A percentile compares a stretch with the other conserved stretches of the same genome.
phyloP scores from a whole-genome alignment of 2,888 invertebrate genomes.

The Leucozona laternaria region DNA sequence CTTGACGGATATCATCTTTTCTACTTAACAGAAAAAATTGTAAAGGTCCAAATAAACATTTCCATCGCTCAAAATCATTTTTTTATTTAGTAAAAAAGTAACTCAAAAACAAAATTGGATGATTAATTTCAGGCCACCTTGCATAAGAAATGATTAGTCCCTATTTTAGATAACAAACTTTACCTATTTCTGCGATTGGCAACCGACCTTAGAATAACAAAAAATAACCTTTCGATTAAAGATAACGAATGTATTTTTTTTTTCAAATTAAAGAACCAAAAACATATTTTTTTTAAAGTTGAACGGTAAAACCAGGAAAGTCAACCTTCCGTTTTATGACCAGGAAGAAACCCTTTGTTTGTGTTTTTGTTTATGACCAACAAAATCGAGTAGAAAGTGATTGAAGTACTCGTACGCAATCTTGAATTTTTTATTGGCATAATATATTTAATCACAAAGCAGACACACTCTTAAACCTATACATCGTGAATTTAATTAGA shows the following conservation, averaged over 20 bases:
- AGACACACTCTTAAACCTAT: constrained; percentile 3
- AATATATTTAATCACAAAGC: not conserved
- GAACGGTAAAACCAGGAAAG: not conserved
- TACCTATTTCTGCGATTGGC: too few relatives aligned
- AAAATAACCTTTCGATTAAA: not conserved
- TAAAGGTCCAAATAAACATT: too few relatives aligned
- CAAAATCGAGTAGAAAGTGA: not conserved
- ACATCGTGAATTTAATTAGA: constrained; percentile 63
- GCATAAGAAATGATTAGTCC: too few relatives aligned
- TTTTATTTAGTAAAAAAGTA: too few relatives aligned
- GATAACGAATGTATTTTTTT: not conserved
- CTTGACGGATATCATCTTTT: too few relatives aligned
- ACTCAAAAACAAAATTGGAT: too few relatives aligned
- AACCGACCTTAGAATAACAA: too few relatives aligned
- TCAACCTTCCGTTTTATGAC: not conserved
- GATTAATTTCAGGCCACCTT: too few relatives aligned
- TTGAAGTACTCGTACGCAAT: not conserved
- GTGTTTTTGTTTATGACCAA: not conserved
- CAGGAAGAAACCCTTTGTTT: not conserved
- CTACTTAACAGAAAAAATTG: too few relatives aligned
- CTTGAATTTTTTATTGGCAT: not conserved
- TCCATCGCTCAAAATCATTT: too few relatives aligned
- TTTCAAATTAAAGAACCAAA: not conserved
- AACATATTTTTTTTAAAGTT: not conserved
- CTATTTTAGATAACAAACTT: too few relatives aligned